Conservation (phyloP, 2,888 invertebrate genomes). For the Oxyteleia sp. region DNA sequence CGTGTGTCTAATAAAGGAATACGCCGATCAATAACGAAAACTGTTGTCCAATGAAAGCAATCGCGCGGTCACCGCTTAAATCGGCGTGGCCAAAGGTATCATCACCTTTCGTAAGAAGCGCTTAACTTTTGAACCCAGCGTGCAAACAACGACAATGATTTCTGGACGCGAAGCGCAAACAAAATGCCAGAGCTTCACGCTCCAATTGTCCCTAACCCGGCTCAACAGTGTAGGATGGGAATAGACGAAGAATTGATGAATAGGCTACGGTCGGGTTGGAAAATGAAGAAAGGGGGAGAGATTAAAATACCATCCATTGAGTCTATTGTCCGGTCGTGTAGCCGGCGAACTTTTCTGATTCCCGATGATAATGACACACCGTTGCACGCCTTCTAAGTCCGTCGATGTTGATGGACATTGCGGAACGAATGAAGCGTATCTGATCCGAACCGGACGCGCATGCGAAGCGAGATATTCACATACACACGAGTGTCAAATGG, state of each 20-base stretch:
- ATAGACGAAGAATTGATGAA: slow-evolving; percentile 66
- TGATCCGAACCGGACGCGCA: slow-evolving; percentile 57
- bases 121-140: slow-evolving; percentile 57
- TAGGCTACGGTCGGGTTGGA: slow-evolving; percentile 64
- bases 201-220: slow-evolving; percentile 77
- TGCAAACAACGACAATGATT: slow-evolving; percentile 60
- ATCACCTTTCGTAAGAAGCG: too few relatives aligned
- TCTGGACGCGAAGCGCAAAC: slow-evolving; percentile 62
- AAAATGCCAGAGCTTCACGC: slow-evolving; percentile 75
- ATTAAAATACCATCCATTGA: slow-evolving; percentile 78
- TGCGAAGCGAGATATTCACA: slow-evolving; percentile 32
- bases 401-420: slow-evolving; percentile 72
- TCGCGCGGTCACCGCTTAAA: too few relatives aligned
- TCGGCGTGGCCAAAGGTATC: too few relatives aligned
- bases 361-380: slow-evolving; percentile 66
- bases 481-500: slow-evolving; percentile 31
- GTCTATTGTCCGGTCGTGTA: slow-evolving; percentile 75
- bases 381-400: slow-evolving; percentile 68
- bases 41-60: too few relatives aligned
- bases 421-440: slow-evolving; percentile 75
- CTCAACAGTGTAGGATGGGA: slow-evolving; percentile 37
- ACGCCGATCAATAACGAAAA: too few relatives aligned
- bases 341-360: slow-evolving; percentile 73
- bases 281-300: slow-evolving; percentile 71
- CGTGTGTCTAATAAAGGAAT: too few relatives aligned